These are phyloP conservation scores for Siniperca undulata DNA, from an alignment of 2,797 vertebrate genomes.

Conservation along the genomic window DNA sequence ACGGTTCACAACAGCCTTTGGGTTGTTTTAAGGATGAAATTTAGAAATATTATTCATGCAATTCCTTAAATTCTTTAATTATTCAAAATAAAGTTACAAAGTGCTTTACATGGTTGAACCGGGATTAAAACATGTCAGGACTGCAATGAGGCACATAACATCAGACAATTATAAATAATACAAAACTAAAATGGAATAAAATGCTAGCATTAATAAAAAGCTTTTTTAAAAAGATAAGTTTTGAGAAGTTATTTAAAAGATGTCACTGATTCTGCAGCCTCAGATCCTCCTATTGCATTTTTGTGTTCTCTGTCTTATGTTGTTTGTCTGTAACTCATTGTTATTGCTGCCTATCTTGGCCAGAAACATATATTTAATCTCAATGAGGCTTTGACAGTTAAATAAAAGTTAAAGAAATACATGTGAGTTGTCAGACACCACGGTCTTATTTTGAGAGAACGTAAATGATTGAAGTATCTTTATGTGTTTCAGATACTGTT, in stretches of 20 bases:
- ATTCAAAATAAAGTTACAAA: too few relatives aligned
- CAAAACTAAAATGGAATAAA: too few relatives aligned
- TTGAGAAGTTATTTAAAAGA: too few relatives aligned
- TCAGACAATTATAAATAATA: too few relatives aligned
- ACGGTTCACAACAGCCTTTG: background rate
- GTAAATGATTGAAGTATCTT: background rate
- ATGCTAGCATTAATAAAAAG: too few relatives aligned
- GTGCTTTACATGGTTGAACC: background rate
- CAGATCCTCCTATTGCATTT: too few relatives aligned
- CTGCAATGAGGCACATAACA: too few relatives aligned
- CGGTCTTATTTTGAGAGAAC: slow-evolving; percentile 15
- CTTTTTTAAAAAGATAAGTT: too few relatives aligned
- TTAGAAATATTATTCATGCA: background rate
- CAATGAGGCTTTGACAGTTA: background rate
- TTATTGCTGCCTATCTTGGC: background rate
- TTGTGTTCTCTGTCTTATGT: background rate
- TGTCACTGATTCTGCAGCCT: too few relatives aligned
- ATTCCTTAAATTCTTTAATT: too few relatives aligned
- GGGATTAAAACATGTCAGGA: too few relatives aligned
- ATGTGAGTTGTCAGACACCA: background rate
- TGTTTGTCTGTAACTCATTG: background rate
- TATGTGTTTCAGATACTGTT: slow-evolving; percentile 4
- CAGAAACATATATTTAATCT: background rate
- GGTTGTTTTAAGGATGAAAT: background rate
- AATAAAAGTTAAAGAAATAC: background rate